Evolutionary conservation across 2,888 invertebrate genomes (phyloP), one percentile per base, ranked within the genome.

Genomic region (Spisula subtruncata): DNA sequence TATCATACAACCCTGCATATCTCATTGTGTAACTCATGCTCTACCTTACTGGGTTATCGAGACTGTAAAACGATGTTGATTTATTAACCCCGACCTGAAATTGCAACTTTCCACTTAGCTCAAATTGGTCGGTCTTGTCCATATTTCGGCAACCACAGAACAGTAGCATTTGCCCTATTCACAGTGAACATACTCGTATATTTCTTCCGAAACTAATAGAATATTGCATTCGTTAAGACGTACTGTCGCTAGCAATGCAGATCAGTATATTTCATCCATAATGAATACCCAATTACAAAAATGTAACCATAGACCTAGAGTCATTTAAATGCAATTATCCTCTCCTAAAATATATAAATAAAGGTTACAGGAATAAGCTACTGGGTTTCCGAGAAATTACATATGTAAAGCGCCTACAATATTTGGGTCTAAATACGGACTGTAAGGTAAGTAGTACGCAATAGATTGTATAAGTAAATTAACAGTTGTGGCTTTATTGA

Each of bases 261-360:
- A 66, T 66, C 25, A 25, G 25, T 66, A 25, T 66, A 66, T 25
- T 0, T 10, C 25, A 66, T 25, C 25, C 25, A 66, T 66, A 66
- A 66, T 66, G n/a, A 5, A 66, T 66, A n/a, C 60, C 60, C 25
- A 66, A 66, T 66, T 66, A n/a, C n/a, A n/a, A n/a, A n/a, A n/a
- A n/a, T n/a, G n/a, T n/a, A 8, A 66, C n/a, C 25, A n/a, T 25
- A 66, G 25, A 25, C 20, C 60, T 25, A 66, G 25, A 25, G 60
- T 66, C 25, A 25, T 66, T 66, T 25, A 25, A 66, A 25, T 25
- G 60, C 8, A 66, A 66, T 66, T 25, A 25, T 66, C 10, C 25
- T 66, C 8, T 66, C 25, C 60, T 10, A 5, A 66, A 66, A 66
- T n/a, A 66, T 66, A 66, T 66, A 25, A 66, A 25, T n/a, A 25